phyloP scores from a whole-genome alignment of 2,888 invertebrate genomes.

The Crocallis elinguaria region DNA sequence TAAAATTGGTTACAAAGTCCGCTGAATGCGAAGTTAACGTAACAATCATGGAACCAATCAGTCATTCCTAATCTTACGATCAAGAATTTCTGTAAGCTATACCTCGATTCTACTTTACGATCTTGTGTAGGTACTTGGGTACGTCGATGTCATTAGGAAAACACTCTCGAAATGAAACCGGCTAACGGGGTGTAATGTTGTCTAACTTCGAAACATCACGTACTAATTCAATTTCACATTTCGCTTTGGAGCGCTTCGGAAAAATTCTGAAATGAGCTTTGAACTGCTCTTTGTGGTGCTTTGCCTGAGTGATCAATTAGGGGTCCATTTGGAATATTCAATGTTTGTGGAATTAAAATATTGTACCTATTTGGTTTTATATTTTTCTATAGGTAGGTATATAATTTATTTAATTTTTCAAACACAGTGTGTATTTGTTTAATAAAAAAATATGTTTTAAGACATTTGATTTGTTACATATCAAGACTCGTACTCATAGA shows the following conservation, averaged over 20 bases:
- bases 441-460: too few relatives aligned
- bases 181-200: slow-evolving; percentile 38
- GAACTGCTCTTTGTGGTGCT: slow-evolving; percentile 37
- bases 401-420: too few relatives aligned
- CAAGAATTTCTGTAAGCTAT: neutral
- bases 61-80: neutral
- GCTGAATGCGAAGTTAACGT: neutral
- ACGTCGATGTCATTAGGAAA: slow-evolving; percentile 31
- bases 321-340: slow-evolving; percentile 8
- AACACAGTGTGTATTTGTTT: too few relatives aligned
- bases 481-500: too few relatives aligned
- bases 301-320: slow-evolving; percentile 31
- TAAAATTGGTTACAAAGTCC: neutral
- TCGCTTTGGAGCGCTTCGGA: slow-evolving; percentile 28
- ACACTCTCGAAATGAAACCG: slow-evolving; percentile 36
- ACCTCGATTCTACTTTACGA: neutral
- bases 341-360: too few relatives aligned
- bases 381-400: too few relatives aligned
- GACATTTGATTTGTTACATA: too few relatives aligned
- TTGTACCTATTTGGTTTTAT: slow-evolving; percentile 12
- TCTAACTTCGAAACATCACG: slow-evolving; percentile 42
- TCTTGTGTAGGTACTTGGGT: neutral
- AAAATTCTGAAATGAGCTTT: slow-evolving; percentile 28
- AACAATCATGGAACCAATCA: neutral
- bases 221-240: slow-evolving; percentile 41